A percentile compares a stretch with the other conserved stretches of the same genome.
phyloP scores from a whole-genome alignment of 2,113 vertebrate species.

The Callochromis pleurospilus region DNA sequence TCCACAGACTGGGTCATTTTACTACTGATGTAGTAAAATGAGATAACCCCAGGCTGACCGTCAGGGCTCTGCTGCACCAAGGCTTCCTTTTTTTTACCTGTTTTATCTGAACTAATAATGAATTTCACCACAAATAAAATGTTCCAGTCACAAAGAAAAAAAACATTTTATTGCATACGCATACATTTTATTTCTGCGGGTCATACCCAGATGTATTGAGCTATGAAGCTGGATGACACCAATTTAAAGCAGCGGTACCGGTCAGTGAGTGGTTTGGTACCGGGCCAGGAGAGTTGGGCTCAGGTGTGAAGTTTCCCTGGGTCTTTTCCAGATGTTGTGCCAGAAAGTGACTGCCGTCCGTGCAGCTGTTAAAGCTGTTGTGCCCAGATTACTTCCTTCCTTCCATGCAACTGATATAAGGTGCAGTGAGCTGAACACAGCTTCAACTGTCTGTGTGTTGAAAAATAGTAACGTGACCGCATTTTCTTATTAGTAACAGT shows the following conservation, averaged over 20 bases:
- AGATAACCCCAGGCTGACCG: neutral
- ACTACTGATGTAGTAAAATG: neutral
- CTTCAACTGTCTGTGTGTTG: neutral
- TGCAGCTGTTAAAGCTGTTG: no score
- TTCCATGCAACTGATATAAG: neutral
- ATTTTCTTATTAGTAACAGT: neutral
- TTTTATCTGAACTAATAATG: neutral
- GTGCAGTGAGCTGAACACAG: rapidly evolving
- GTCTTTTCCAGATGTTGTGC: neutral
- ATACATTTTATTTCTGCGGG: neutral
- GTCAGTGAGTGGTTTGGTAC: neutral
- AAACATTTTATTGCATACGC: rapidly evolving
- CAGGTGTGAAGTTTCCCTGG: neutral
- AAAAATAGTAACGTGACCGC: neutral
- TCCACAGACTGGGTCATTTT: neutral
- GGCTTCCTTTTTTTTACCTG: neutral
- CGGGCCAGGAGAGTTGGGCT: neutral
- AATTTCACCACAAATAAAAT: neutral
- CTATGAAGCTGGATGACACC: neutral
- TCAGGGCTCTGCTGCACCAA: neutral
- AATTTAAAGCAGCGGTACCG: neutral
- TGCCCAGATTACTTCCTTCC: neutral
- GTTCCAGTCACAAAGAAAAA: neutral
- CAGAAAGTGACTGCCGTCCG: rapidly evolving
- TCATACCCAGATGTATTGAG: neutral